phyloP scores from a whole-genome alignment of 1,140 invertebrate genomes.

The Lineus longissimus region DNA sequence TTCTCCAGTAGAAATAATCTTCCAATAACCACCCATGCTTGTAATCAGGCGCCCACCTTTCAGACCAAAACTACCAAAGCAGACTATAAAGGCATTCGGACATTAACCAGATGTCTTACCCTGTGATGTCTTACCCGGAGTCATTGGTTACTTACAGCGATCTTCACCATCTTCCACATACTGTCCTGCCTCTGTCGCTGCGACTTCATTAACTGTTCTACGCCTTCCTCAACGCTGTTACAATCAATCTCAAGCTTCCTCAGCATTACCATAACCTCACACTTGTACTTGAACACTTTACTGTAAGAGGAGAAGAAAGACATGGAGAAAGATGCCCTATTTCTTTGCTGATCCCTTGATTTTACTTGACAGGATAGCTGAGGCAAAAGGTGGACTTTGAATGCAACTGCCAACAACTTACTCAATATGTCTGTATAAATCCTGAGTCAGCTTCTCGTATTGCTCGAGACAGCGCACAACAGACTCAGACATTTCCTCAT shows the following conservation, averaged over 20 bases:
- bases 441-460: not conserved
- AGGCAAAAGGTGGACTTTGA: too few species aligned
- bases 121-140: not conserved
- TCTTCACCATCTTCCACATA: conserved; percentile 26
- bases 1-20: too few species aligned
- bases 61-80: too few species aligned
- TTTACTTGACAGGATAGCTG: too few species aligned
- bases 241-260: conserved; percentile 18
- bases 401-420: not conserved
- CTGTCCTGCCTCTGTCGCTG: conserved; percentile 23
- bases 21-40: too few species aligned
- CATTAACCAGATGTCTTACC: too few species aligned
- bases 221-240: conserved; percentile 21
- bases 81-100: not conserved
- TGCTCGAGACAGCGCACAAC: not conserved
- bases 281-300: conserved; percentile 24
- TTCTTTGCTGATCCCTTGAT: too few species aligned
- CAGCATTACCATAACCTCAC: conserved; percentile 16
- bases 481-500: not conserved
- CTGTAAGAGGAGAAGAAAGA: conserved; percentile 16
- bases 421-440: conserved; percentile 2
- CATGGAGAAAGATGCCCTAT: too few species aligned
- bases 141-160: conserved; percentile 19
- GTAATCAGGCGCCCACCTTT: too few species aligned
- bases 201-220: conserved; percentile 16